Conservation (phyloP, 2,888 invertebrate genomes). For the Athetis lepigone region DNA sequence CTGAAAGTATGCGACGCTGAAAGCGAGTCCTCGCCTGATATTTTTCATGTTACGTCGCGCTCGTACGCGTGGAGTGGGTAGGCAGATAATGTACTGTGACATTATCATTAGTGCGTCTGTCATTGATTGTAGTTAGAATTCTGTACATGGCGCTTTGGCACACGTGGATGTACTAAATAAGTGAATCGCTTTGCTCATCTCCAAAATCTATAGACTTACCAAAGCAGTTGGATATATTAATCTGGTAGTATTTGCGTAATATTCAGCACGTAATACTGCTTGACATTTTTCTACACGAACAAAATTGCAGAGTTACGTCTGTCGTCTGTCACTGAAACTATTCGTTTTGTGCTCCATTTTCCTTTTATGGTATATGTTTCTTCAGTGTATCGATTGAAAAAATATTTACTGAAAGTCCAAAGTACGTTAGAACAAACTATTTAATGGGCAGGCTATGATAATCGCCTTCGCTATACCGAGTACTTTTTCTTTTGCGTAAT, state of each 20-base stretch:
- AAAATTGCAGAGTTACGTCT: neutral
- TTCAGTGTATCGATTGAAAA: neutral
- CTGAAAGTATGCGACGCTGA: slow-evolving; percentile 39
- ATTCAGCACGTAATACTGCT: too few relatives aligned
- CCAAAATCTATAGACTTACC: too few relatives aligned
- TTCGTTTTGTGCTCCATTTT: neutral
- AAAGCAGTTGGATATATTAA: too few relatives aligned
- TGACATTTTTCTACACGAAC: neutral
- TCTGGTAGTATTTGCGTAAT: too few relatives aligned
- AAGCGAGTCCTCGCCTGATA: slow-evolving; percentile 29
- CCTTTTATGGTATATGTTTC: neutral
- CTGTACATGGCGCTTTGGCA: too few relatives aligned
- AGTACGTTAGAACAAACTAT: too few relatives aligned
- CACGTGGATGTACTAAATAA: too few relatives aligned
- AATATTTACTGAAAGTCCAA: slow-evolving; percentile 5
- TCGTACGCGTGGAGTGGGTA: neutral
- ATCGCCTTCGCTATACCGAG: too few relatives aligned
- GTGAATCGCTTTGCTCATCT: too few relatives aligned
- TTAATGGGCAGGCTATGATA: too few relatives aligned
- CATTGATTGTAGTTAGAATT: neutral
- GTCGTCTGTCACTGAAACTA: neutral
- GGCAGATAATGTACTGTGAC: neutral
- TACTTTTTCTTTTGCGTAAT: too few relatives aligned
- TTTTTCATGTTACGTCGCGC: slow-evolving; percentile 29
- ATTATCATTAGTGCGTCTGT: neutral